Percentiles rank a stretch among this genome's conserved stretches.
Conservation (phyloP, 2,888 invertebrate species). For the Chelonus formosanus region DNA sequence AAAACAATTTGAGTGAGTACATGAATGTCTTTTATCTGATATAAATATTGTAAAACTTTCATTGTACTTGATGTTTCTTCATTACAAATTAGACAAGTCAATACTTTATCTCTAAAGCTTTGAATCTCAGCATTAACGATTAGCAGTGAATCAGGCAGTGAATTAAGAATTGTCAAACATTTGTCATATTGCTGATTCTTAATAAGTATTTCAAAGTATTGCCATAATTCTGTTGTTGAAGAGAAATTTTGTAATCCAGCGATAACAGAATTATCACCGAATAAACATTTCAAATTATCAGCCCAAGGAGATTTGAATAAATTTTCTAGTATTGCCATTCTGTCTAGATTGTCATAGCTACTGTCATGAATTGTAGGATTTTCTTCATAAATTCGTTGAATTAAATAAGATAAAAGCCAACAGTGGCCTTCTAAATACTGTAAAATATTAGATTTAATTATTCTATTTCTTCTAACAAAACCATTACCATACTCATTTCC, state of each 20-base stretch:
- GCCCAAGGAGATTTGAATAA: constrained; percentile 70
- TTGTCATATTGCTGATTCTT: constrained; percentile 63
- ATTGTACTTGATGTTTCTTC: constrained; percentile 49
- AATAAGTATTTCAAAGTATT: constrained; percentile 66
- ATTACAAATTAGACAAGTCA: constrained; percentile 70
- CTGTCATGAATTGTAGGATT: constrained; percentile 67
- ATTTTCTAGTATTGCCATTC: constrained; percentile 71
- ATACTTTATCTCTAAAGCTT: constrained; percentile 70
- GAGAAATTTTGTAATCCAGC: constrained; percentile 71
- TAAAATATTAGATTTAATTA: constrained; percentile 67
- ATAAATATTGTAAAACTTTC: constrained; percentile 47
- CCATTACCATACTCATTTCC: background rate
- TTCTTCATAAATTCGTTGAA: constrained; percentile 72
- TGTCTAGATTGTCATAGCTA: constrained; percentile 66
- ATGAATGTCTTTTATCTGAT: constrained; percentile 55
- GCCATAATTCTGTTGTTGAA: constrained; percentile 67
- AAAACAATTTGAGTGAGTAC: constrained; percentile 53
- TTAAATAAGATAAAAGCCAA: constrained; percentile 76
- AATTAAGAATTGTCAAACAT: constrained; percentile 67
- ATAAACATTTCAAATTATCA: constrained; percentile 67
- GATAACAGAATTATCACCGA: constrained; percentile 70
- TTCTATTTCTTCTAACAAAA: constrained; percentile 54
- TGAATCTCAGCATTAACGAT: constrained; percentile 68
- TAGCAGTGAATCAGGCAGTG: constrained; percentile 70
- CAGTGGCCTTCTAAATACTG: constrained; percentile 74